Base-by-base conservation (phyloP, 2,888 invertebrate genomes). In the Tanypteryx hageni region DNA sequence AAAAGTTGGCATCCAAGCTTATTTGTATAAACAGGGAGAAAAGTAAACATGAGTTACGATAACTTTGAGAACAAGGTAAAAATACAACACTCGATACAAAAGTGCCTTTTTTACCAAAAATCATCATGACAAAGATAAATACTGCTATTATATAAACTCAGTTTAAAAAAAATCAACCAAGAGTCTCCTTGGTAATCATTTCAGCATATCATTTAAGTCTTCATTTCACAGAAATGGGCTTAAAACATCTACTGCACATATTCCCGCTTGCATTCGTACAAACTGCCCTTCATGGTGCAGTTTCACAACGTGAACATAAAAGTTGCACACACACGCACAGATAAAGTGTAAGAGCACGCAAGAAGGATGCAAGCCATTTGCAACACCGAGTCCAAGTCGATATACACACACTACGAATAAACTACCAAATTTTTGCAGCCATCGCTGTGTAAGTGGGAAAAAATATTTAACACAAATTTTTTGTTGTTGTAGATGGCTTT, bases 151-250 rank as follows among this genome's bases (percentile, higher is more conserved):
- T 89, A 89, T 89, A 89, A 89, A 89, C 89, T 89, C 89, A 89
- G 64, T 89, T 89, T 68, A 89, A 89, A 89, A 85, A 89, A 89
- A 89, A 61, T 76, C 68, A 89, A 89, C 89, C 89, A 89, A 89
- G 89, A 64, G 89, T 64, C 64, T 56, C 89, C 89, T 89, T 89
- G 89, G 89, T 64, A 89, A 89, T 89, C 89, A 89, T 89, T 64
- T 89, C 89, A 89, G 89, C 89, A 89, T 89, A 64, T 89, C 89
- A n/a, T 89, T 89, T 89, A 89, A 89, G 89, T 89, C 89, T 89
- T 89, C 89, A 89, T 89, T 89, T 89, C 89, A 89, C 89, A 89
- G 89, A 89, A 89, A 89, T 89, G 89, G 89, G 89, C 89, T 89
- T 89, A 89, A 89, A 89, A 89, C 89, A 44, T 89, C 64, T 89